phyloP scores from a whole-genome alignment of 2,113 vertebrate species.

The Anhinga rufa region DNA sequence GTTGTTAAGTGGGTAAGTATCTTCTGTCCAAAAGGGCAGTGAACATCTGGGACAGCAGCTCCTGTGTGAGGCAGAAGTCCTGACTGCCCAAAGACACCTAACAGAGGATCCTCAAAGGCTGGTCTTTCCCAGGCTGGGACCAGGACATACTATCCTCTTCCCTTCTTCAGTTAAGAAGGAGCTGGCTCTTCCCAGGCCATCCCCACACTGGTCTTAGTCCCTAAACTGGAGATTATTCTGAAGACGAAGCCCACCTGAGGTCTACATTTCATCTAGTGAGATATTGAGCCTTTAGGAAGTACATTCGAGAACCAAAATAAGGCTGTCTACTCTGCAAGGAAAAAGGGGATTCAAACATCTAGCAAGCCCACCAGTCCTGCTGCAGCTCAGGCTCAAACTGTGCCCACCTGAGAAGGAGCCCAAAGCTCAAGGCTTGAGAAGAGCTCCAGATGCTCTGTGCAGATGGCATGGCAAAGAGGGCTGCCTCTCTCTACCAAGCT shows the following conservation, averaged over 20 bases:
- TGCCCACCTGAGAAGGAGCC: neutral
- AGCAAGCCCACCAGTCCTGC: neutral
- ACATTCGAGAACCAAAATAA: neutral
- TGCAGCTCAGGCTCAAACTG: neutral
- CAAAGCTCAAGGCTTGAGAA: neutral
- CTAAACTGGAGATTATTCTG: neutral
- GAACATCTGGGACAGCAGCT: neutral
- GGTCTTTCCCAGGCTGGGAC: neutral
- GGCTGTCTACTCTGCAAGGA: neutral
- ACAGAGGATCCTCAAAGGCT: neutral
- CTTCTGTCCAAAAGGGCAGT: neutral
- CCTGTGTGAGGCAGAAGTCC: neutral
- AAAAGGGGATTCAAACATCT: neutral
- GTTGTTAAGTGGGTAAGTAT: neutral
- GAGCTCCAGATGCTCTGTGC: neutral
- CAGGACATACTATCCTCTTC: neutral
- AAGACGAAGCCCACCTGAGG: neutral
- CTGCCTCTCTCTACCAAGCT: neutral
- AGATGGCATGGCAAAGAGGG: neutral
- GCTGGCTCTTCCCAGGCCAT: neutral
- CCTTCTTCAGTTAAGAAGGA: neutral
- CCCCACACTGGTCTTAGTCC: too few species aligned
- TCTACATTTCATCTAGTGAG: neutral
- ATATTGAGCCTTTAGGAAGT: neutral
- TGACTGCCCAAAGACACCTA: neutral